Percentiles rank a stretch among this genome's conserved stretches.
Conservation (phyloP, 2,888 invertebrate genomes). For the Lacanobia oleracea region DNA sequence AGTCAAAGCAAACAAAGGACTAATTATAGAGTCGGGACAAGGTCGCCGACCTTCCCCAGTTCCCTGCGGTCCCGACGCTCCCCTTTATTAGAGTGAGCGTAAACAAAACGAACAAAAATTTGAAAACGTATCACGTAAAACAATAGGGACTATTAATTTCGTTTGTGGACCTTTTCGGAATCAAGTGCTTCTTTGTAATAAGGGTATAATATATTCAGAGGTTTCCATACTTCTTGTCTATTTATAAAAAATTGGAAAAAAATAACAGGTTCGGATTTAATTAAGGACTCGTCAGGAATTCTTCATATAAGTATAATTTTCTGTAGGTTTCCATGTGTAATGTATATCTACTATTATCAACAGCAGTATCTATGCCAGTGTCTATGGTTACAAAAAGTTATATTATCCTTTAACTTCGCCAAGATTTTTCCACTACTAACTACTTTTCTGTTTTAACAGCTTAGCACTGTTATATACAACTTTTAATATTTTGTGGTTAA, state of each 20-base stretch:
- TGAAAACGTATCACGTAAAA: slow-evolving; percentile 43
- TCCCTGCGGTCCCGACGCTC: slow-evolving; percentile 59
- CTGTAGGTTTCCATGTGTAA: background rate
- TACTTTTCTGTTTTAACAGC: too few relatives aligned
- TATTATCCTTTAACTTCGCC: too few relatives aligned
- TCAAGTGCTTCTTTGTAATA: slow-evolving; percentile 25
- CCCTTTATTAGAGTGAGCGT: slow-evolving; percentile 50
- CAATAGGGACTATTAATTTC: slow-evolving; percentile 32
- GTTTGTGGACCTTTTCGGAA: slow-evolving; percentile 13
- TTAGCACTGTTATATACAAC: too few relatives aligned
- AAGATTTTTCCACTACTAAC: too few relatives aligned
- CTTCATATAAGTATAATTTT: background rate
- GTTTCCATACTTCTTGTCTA: background rate
- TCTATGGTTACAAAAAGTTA: background rate
- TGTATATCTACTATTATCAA: background rate
- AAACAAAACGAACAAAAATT: slow-evolving; percentile 52
- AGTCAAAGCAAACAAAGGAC: slow-evolving; percentile 66
- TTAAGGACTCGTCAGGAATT: too few relatives aligned
- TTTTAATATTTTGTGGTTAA: too few relatives aligned
- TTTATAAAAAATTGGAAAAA: background rate
- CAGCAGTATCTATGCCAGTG: too few relatives aligned
- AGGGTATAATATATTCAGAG: background rate
- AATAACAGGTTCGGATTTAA: background rate
- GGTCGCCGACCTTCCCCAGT: slow-evolving; percentile 81
- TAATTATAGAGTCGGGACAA: slow-evolving; percentile 77